phyloP scores from a whole-genome alignment of 2,113 vertebrate species.

The Aptenodytes forsteri region DNA sequence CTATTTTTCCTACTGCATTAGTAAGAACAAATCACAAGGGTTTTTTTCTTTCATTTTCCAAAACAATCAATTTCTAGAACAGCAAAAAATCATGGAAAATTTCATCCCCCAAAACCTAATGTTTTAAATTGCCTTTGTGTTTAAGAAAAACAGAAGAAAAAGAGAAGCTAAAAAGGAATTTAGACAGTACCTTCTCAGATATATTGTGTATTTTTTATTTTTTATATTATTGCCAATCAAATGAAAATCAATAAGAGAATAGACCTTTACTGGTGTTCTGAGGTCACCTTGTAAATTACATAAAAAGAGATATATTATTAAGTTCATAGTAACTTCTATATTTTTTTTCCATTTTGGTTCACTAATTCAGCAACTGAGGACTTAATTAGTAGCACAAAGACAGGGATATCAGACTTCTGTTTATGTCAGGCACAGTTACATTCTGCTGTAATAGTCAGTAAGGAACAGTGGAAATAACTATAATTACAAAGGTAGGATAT shows the following conservation, averaged over 20 bases:
- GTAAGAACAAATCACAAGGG: background rate
- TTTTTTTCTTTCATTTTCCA: background rate
- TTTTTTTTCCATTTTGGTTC: background rate
- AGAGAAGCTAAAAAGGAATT: background rate
- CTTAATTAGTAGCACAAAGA: background rate
- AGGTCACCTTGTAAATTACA: background rate
- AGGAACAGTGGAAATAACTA: background rate
- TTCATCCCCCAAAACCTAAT: background rate
- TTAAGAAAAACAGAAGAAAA: background rate
- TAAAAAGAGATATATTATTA: background rate
- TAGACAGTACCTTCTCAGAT: background rate
- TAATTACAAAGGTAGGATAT: background rate
- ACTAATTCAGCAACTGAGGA: background rate
- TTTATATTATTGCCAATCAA: background rate
- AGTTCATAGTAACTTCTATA: background rate
- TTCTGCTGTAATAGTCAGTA: background rate
- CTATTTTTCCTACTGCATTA: background rate
- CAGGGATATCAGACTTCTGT: background rate
- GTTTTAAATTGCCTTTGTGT: background rate
- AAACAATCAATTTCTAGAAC: background rate
- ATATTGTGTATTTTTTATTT: background rate
- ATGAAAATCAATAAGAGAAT: background rate
- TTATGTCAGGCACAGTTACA: background rate
- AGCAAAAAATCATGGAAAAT: background rate
- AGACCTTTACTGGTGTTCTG: background rate